Base-by-base conservation (phyloP, 1,140 invertebrate genomes). In the Lepeophtheirus salmonis region DNA sequence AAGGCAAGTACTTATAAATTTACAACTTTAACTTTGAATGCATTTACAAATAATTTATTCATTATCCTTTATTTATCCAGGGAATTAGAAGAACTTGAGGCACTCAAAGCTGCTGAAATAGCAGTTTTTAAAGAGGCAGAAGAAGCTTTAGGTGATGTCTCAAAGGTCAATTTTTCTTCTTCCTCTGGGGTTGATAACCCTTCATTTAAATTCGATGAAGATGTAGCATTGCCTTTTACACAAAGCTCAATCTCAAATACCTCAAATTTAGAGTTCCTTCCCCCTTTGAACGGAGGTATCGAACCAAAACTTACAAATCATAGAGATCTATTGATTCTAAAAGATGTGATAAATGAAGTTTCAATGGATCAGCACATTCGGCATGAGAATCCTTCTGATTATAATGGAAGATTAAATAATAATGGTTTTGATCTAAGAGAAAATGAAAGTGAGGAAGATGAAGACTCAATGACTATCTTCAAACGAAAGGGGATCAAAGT, bases 81-180 rank as follows among this genome's bases (percentile, higher is more conserved):
- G 55, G 55, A 57, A 41, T n/a, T 57, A 14, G 55, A 57, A 21
- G 55, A 57, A 21, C 26, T 57, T 2, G 55, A 57, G 25, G 52
- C 55, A 3, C 21, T 57, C 25, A 20, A 41, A 30, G 16, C 16
- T 10, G 26, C 55, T 17, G 55, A 57, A 22, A 25, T 24, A 48
- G 26, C 22, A 4, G 55, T 25, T 21, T 18, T 57, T n/a, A 41
- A 17, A 17, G 23, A 57, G 25, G 55, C 55, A 17, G 55, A 57
- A 25, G 55, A 17, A 14, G 55, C 55, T 41, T n/a, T 25, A 14
- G 23, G 17, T n/a, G 55, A 57, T n/a, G 55, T 25, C n/a, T 41
- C 4, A 16, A 17, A 14, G 26, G 14, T 14, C 14, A 41, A 17
- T 6, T 30, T 2, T 26, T n/a, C 3, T 41, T 41, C 6, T 10